A percentile compares a stretch with the other conserved stretches of the same genome.
phyloP scores from a whole-genome alignment of 2,797 vertebrate genomes.

The Urocyon cinereoargenteus region DNA sequence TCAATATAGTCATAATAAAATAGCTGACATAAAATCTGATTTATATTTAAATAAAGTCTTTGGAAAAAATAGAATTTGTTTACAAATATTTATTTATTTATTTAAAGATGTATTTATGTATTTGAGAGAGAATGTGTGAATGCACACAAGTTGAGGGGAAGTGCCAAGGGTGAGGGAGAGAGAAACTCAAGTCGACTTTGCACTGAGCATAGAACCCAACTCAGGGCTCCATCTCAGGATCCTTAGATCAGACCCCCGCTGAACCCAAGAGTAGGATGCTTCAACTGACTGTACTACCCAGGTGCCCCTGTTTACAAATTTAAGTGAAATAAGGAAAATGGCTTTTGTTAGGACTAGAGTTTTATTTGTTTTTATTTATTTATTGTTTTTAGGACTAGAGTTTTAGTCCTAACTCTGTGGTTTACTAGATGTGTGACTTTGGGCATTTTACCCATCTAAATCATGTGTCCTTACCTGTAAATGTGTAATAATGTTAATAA shows the following conservation, averaged over 20 bases:
- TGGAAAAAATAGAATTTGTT: not conserved
- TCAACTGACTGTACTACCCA: not conserved
- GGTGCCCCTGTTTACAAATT: not conserved
- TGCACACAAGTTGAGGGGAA: too few species aligned
- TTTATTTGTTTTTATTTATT: not conserved
- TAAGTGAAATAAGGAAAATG: slow-evolving; percentile 45
- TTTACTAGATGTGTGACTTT: not conserved
- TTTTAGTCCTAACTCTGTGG: slow-evolving; percentile 3
- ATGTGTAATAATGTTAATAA: not conserved
- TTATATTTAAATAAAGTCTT: slow-evolving; percentile 35
- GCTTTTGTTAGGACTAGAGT: not conserved
- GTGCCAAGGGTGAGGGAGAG: not conserved
- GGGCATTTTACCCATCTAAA: slow-evolving; percentile 5
- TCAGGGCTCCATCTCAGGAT: not conserved
- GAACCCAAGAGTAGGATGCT: not conserved
- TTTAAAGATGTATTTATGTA: not conserved
- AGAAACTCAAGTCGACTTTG: not conserved
- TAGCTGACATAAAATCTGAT: not conserved
- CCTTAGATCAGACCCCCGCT: not conserved
- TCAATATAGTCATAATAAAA: not conserved
- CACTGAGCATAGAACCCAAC: not conserved
- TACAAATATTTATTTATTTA: not conserved
- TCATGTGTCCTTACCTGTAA: slow-evolving; percentile 1
- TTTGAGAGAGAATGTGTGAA: not conserved
- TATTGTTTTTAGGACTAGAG: not conserved